Evolutionary conservation across 1,140 invertebrate genomes (phyloP).

Genomic region (Neodiprion virginianus): DNA sequence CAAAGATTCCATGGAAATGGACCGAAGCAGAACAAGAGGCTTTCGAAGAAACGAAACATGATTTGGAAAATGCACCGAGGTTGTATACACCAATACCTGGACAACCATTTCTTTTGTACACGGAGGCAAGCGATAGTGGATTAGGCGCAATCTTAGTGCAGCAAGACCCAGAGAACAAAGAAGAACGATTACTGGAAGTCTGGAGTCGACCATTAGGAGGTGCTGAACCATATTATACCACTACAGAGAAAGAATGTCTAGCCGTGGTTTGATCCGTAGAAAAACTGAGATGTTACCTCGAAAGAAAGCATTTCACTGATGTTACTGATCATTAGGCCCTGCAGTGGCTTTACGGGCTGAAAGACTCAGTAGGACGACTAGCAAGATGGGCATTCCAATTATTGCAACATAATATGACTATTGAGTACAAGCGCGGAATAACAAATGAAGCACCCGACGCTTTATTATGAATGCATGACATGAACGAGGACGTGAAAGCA

Average conservation of each 20-base stretch:
- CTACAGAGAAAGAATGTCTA: slow-evolving; percentile 14
- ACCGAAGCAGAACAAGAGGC: slow-evolving; percentile 19
- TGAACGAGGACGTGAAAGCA: neutral
- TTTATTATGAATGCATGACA: slow-evolving; percentile 14
- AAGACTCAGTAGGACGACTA: slow-evolving; percentile 1
- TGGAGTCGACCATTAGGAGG: slow-evolving; percentile 9
- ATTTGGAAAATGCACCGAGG: slow-evolving; percentile 12
- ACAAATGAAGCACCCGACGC: slow-evolving; percentile 22
- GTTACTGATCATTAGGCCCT: slow-evolving; percentile 61
- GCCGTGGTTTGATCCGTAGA: slow-evolving; percentile 26
- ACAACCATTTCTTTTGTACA: slow-evolving; percentile 18
- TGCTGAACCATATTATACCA: slow-evolving; percentile 10
- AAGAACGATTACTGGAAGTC: too few species aligned
- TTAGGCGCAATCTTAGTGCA: too few species aligned
- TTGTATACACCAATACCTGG: slow-evolving; percentile 5
- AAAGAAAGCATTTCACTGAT: slow-evolving; percentile 49
- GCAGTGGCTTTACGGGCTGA: slow-evolving; percentile 18
- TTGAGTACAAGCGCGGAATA: slow-evolving; percentile 16
- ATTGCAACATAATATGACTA: slow-evolving; percentile 15
- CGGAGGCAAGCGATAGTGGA: slow-evolving; percentile 14
- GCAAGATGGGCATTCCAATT: slow-evolving; percentile 16
- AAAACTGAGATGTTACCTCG: slow-evolving; percentile 43
- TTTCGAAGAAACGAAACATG: slow-evolving; percentile 19
- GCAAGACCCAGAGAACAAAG: too few species aligned
- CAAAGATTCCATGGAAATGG: slow-evolving; percentile 22